Percentiles rank a stretch among this genome's conserved stretches.
phyloP scores from a whole-genome alignment of 2,113 vertebrate species.

The Nasalis larvatus region DNA sequence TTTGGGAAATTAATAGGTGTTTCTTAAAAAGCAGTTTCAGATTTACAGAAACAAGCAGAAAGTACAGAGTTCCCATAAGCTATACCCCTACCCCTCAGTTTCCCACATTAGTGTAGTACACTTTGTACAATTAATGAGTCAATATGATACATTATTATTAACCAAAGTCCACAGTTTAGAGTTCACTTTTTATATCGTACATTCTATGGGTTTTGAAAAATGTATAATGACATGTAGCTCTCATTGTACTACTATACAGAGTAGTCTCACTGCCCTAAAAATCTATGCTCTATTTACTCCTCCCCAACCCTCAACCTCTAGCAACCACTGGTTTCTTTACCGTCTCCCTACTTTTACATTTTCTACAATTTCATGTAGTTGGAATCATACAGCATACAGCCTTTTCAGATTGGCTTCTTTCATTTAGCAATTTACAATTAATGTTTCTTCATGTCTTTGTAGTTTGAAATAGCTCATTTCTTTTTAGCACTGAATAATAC shows the following conservation, averaged over 20 bases:
- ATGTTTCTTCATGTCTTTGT: neutral
- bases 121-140: neutral
- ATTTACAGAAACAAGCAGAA: neutral
- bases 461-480: neutral
- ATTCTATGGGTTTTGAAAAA: neutral
- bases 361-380: neutral
- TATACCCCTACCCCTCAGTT: fast-evolving
- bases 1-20: neutral
- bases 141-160: neutral
- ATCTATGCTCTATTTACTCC: too few species aligned
- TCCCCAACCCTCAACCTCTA: neutral
- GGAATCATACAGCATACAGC: neutral
- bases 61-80: neutral
- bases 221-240: neutral
- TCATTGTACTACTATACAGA: too few species aligned
- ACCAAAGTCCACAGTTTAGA: neutral
- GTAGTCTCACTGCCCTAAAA: neutral
- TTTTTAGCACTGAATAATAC: neutral
- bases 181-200: neutral
- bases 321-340: neutral
- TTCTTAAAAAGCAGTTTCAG: neutral
- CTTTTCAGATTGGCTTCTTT: neutral
- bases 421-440: neutral
- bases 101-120: neutral
- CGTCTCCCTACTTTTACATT: neutral